Conservation (phyloP, 2,113 vertebrate genomes). For the Phylloscopus trochiloides region DNA sequence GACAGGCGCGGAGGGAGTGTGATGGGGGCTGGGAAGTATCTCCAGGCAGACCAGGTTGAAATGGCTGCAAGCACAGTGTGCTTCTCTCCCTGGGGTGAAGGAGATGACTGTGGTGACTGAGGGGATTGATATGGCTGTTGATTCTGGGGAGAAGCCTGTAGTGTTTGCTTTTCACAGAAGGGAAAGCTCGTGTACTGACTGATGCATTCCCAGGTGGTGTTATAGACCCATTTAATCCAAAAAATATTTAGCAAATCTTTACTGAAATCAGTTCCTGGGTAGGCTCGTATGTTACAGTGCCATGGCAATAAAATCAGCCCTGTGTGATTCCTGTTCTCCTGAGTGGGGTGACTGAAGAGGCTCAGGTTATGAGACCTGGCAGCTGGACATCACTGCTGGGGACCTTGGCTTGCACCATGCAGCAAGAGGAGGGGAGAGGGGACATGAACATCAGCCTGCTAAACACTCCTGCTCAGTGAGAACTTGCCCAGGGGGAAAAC, state of each 20-base stretch:
- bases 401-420: background rate
- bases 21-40: background rate
- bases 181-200: background rate
- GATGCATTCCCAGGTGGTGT: background rate
- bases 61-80: background rate
- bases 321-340: background rate
- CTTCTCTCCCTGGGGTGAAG: background rate
- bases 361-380: background rate
- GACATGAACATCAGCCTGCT: background rate
- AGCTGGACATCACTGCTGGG: background rate
- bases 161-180: background rate
- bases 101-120: background rate
- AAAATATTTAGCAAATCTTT: background rate
- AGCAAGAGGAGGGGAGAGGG: background rate
- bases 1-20: background rate
- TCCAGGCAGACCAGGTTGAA: background rate
- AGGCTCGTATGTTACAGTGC: background rate
- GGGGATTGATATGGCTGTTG: background rate
- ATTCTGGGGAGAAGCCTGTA: background rate
- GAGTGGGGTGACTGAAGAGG: background rate
- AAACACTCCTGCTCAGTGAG: background rate
- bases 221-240: background rate
- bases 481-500: background rate
- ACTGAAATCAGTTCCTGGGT: background rate
- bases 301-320: background rate